Evolutionary conservation across 92 coral and sea anemone species (phyloP), one percentile per base, ranked within the genome.

Genomic region (Zoanthus gigantus): DNA sequence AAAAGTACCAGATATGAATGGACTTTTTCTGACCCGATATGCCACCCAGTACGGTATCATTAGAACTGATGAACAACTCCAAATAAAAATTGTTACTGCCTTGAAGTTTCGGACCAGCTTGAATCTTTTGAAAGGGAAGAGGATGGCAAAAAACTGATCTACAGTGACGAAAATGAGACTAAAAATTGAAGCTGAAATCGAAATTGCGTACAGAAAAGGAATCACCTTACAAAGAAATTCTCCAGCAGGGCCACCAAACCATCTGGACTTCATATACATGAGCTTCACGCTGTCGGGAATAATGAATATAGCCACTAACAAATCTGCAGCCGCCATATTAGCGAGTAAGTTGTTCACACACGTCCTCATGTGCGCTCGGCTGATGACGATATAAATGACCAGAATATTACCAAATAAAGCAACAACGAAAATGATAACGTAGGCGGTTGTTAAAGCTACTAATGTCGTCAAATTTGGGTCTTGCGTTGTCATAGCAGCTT

Each of bases 351-450:
- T 76, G 79, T 92, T 87, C 8, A 92, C 88, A 0, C 81, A 78
- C 31, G 83, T 89, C 52, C 82, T 86, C 15, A 90, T 77, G 29
- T 84, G 72, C 11, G 91, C 66, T 16, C 88, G 87, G 77, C 82
- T 42, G 60, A 89, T 82, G 12, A 94, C 95, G 5, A 92, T 90
- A 63, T 90, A 92, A 73, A 94, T 83, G 11, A 92, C 97, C 58
- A 92, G 57, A 0, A 91, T 42, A 83, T 94, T 94, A 63, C 97
- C 95, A 60, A 94, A 74, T 1, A 94, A 82, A 16, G 95, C 94
- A 15, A 92, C 34, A 2, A 83, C 12, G 72, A 92, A 94, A 76
- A 88, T 68, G 9, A 88, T 34, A 60, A 68, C 52, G 86, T 94
- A 92, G 10, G 90, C 91, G 2, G 77, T 1, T 8, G 45, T 29